Evolutionary conservation across 92 coral and sea anemone species (phyloP), one percentile per base, ranked within the genome.

Genomic region (Epizoanthus fatuus): DNA sequence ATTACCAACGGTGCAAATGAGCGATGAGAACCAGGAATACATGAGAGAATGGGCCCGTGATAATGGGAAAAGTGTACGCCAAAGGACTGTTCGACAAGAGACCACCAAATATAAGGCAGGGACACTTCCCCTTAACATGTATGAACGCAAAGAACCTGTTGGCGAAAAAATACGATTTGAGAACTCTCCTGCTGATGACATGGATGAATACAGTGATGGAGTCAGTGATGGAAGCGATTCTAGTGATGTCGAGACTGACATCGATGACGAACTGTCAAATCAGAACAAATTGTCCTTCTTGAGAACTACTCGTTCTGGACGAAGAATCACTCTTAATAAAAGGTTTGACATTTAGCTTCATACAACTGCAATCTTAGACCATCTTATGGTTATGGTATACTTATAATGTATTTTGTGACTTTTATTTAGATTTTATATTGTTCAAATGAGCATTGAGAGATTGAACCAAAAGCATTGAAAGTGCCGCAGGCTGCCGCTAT

Each of bases 31-130:
- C 76, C 79, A 87, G 63, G 86, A 80, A 9, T 17, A 5, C 79
- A 81, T 81, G 87, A 81, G 79, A 74, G 78, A 81, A 81, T 88
- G 91, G 87, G 91, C 84, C 3, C 54, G 78, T 10, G 64, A 88
- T 13, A 72, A 81, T 59, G 72, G 72, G 17, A 80, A 88, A 63
- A 37, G 52, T 68, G 83, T 88, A 16, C 66, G 75, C n/a, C 83
- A 88, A 32, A 81, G 84, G 14, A 81, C 91, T 71, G 91, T 81
- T 39, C 20, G 87, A 66, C 87, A 80, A n/a, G 91, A 81, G 78
- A 87, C 91, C 25, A 87, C 91, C 49, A 87, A 72, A 62, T 87
- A 71, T 77, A 87, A 87, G 79, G 85, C 91, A 47, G 81, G 86
- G 9, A 87, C 91, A 20, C 86, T 81, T 32, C 86, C 91, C 54